A percentile compares a stretch with the other conserved stretches of the same genome.
Conservation (phyloP, 1,140 invertebrate species). For the Caenorhabditis inopinata region DNA sequence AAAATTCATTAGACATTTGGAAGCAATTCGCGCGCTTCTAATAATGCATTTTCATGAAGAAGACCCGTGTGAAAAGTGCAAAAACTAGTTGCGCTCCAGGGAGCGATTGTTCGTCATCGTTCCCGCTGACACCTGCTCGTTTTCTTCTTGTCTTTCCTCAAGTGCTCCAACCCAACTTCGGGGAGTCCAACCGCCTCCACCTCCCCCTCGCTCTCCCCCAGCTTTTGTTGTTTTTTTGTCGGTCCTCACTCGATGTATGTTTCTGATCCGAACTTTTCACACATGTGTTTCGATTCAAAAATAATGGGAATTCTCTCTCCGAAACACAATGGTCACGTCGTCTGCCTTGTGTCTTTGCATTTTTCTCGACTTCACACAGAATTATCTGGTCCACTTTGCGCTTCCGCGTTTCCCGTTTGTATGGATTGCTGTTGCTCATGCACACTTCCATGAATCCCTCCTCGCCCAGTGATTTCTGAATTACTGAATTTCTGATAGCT, state of each 20-base stretch:
- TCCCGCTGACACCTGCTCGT: conserved; percentile 24
- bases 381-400: background rate
- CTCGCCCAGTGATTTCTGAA: too few relatives aligned
- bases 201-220: background rate
- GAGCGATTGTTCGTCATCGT: conserved; percentile 25
- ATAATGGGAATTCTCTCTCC: background rate
- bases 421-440: too few relatives aligned
- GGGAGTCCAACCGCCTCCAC: too few relatives aligned
- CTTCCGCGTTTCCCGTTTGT: too few relatives aligned
- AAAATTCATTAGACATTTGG: too few relatives aligned
- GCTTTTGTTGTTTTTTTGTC: background rate
- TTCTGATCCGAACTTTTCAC: conserved; percentile 28
- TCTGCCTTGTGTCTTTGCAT: too few relatives aligned
- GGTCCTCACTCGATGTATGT: background rate
- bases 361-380: background rate
- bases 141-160: conserved; percentile 2
- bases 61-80: background rate
- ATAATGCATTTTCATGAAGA: too few relatives aligned
- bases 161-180: too few relatives aligned
- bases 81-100: background rate
- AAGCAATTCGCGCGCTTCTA: too few relatives aligned
- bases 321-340: too few relatives aligned
- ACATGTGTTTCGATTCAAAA: conserved; percentile 33
- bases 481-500: too few relatives aligned
- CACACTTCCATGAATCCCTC: too few relatives aligned